Evolutionary conservation across 2,113 vertebrate species (phyloP).

Genomic region (Corydoras sp.): DNA sequence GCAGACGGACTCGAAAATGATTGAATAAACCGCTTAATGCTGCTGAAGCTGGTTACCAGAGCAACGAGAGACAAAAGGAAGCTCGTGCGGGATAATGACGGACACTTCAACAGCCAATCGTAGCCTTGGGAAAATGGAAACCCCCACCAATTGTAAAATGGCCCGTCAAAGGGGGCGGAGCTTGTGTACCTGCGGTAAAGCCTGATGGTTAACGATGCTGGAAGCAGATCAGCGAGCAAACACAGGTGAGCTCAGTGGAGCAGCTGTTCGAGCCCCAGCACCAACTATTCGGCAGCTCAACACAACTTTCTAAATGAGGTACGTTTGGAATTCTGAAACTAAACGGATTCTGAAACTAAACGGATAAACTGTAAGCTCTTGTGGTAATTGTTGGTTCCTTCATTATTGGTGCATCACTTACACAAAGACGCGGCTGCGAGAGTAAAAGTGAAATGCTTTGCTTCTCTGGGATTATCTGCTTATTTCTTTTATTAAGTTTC

Average conservation of each 20-base stretch:
- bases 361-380: too few relatives aligned
- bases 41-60: not conserved
- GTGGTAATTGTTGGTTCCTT: too few relatives aligned
- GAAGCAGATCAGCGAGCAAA: slow-evolving; percentile 37
- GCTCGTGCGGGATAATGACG: slow-evolving; percentile 2
- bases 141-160: slow-evolving; percentile 26
- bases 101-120: slow-evolving; percentile 20
- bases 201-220: slow-evolving; percentile 15
- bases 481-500: too few relatives aligned
- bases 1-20: not conserved
- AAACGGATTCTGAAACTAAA: too few relatives aligned
- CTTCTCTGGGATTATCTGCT: too few relatives aligned
- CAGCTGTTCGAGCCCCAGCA: slow-evolving; percentile 2
- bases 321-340: too few relatives aligned
- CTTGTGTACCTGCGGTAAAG: slow-evolving; percentile 32
- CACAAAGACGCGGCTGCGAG: too few relatives aligned
- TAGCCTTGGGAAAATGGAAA: not conserved
- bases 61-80: slow-evolving; percentile 7
- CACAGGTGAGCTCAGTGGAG: slow-evolving; percentile 25
- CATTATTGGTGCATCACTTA: too few relatives aligned
- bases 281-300: not conserved
- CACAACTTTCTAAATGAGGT: too few relatives aligned
- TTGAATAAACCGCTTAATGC: not conserved
- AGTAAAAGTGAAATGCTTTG: too few relatives aligned
- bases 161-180: slow-evolving; percentile 12